A percentile compares a stretch with the other conserved stretches of the same genome.
phyloP scores from a whole-genome alignment of 2,113 vertebrate species.

The Clinocottus analis region DNA sequence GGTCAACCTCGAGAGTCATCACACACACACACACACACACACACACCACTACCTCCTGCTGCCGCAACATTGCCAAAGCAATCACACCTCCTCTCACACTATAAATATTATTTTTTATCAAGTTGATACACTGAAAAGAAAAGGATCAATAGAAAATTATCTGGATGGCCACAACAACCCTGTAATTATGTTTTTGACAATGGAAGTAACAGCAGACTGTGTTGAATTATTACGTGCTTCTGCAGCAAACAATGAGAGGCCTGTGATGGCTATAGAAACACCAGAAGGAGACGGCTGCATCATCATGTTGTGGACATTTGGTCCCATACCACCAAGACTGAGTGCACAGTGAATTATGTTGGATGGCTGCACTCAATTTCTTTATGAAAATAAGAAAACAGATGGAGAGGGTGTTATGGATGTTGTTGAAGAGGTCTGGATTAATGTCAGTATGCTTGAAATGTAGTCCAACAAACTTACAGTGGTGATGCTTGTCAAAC shows the following conservation, averaged over 20 bases:
- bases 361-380: constrained; percentile 37
- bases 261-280: constrained; percentile 36
- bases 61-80: constrained; percentile 49
- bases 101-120: background rate
- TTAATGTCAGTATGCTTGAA: constrained; percentile 31
- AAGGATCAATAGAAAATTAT: constrained; percentile 50
- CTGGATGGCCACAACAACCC: constrained; percentile 26
- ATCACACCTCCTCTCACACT: constrained; percentile 37
- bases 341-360: constrained; percentile 19
- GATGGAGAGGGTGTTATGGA: constrained; percentile 38
- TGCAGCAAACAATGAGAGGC: constrained; percentile 46
- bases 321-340: constrained; percentile 2
- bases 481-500: constrained; percentile 33
- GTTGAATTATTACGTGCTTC: constrained; percentile 29
- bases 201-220: constrained; percentile 22
- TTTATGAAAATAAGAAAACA: constrained; percentile 19
- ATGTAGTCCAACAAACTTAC: constrained; percentile 19
- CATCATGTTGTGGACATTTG: constrained; percentile 46
- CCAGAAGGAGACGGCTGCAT: constrained; percentile 57
- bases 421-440: constrained; percentile 25
- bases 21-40: constrained; percentile 2
- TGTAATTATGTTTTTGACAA: background rate
- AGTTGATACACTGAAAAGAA: constrained; percentile 9
- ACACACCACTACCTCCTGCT: constrained; percentile 10
- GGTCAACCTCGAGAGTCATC: constrained; percentile 7